phyloP scores from a whole-genome alignment of 2,797 vertebrate genomes.

The Macroramphosus scolopax region DNA sequence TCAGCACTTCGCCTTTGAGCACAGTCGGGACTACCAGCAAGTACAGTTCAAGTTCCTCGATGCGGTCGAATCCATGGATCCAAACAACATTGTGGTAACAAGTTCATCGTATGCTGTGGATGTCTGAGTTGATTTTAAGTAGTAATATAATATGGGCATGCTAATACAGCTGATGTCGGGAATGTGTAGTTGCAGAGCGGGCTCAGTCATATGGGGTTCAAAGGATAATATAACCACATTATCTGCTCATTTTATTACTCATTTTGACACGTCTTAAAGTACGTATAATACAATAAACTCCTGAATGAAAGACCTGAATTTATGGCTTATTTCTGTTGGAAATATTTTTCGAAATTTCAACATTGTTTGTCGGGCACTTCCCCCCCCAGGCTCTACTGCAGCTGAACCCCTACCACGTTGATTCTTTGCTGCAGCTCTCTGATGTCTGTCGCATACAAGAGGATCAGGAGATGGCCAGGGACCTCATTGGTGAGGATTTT shows the following conservation, averaged over 20 bases:
- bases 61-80: constrained; percentile 96
- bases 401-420: constrained; percentile 92
- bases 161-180: too few relatives aligned
- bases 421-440: constrained; percentile 94
- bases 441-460: constrained; percentile 96
- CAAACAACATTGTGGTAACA: constrained; percentile 93
- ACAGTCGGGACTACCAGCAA: constrained; percentile 93
- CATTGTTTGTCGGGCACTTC: not conserved
- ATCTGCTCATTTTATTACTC: too few relatives aligned
- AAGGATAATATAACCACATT: too few relatives aligned
- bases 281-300: too few relatives aligned
- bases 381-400: constrained; percentile 85
- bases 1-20: constrained; percentile 90
- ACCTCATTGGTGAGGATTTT: constrained; percentile 84
- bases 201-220: too few relatives aligned
- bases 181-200: too few relatives aligned
- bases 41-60: constrained; percentile 95
- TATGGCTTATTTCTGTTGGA: not conserved
- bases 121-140: too few relatives aligned
- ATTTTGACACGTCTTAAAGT: too few relatives aligned
- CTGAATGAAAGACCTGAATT: not conserved
- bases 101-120: too few relatives aligned
- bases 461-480: constrained; percentile 96
- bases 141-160: too few relatives aligned
- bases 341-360: not conserved